Conservation (phyloP, 2,888 invertebrate species). For the Anthrax anthrax region DNA sequence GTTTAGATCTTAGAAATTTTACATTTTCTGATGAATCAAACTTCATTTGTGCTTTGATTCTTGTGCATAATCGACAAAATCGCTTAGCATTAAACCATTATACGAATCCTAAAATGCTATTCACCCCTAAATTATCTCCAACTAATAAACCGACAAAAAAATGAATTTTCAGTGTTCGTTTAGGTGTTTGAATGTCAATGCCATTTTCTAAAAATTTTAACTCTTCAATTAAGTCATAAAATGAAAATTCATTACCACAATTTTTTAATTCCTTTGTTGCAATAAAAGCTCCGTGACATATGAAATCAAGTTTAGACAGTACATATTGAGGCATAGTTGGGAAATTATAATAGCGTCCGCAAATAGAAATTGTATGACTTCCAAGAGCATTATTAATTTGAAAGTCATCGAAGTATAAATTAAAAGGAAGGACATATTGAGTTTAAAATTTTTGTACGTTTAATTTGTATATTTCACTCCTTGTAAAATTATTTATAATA, state of each 20-base stretch:
- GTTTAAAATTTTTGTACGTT: too few relatives aligned
- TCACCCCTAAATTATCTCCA: slow-evolving; percentile 16
- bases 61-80: slow-evolving; percentile 11
- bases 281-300: slow-evolving; percentile 12
- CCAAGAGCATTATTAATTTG: slow-evolving; percentile 12
- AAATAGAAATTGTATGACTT: slow-evolving; percentile 3
- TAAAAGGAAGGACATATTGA: not conserved
- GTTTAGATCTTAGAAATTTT: slow-evolving; percentile 3
- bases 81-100: slow-evolving; percentile 10
- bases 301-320: slow-evolving; percentile 12
- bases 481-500: too few relatives aligned
- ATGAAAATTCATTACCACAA: slow-evolving; percentile 10
- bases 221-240: slow-evolving; percentile 12
- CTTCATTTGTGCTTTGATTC: slow-evolving; percentile 5
- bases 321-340: slow-evolving; percentile 12
- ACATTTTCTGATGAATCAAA: slow-evolving; percentile 3
- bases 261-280: slow-evolving; percentile 10
- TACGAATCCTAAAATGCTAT: slow-evolving; percentile 12
- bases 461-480: too few relatives aligned
- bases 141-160: slow-evolving; percentile 15
- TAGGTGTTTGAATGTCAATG: slow-evolving; percentile 5
- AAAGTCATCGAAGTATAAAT: slow-evolving; percentile 10
- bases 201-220: slow-evolving; percentile 12
- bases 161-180: slow-evolving; percentile 9
- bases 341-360: not conserved